Percentiles rank a stretch among this genome's conserved stretches.
Conservation (phyloP, 53 echinoderm and acorn worm species). For the Astropecten irregularis region DNA sequence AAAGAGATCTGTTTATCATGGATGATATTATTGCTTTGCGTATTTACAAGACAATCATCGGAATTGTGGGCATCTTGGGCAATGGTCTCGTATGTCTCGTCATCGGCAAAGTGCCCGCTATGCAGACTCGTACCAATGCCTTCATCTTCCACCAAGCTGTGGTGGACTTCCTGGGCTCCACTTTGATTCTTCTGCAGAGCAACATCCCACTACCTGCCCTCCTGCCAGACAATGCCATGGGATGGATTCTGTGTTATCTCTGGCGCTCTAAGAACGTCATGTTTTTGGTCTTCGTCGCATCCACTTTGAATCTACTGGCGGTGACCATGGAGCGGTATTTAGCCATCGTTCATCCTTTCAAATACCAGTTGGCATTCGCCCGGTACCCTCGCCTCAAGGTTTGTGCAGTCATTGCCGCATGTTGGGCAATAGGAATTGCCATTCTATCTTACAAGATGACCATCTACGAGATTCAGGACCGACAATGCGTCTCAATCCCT, state of each 20-base stretch:
- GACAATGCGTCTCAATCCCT: conserved; percentile 8
- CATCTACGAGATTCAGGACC: conserved; percentile 22
- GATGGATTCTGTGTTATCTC: conserved; percentile 72
- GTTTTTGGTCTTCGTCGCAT: conserved; percentile 71
- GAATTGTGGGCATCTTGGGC: conserved; percentile 60
- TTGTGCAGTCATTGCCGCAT: conserved; percentile 25
- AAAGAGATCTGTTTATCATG: too few relatives aligned
- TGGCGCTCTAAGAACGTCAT: conserved; percentile 77
- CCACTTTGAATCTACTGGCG: conserved; percentile 79
- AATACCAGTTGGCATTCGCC: conserved; percentile 70
- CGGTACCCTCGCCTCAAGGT: conserved; percentile 42
- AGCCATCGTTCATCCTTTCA: conserved; percentile 78
- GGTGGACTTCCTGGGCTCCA: conserved; percentile 74
- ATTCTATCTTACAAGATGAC: conserved; percentile 48
- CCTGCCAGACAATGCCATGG: conserved; percentile 21
- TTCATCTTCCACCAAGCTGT: conserved; percentile 87
- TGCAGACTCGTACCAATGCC: conserved; percentile 72
- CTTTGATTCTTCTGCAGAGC: conserved; percentile 57
- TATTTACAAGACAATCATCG: conserved; percentile 41
- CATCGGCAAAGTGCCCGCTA: conserved; percentile 48
- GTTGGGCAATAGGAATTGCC: conserved; percentile 67
- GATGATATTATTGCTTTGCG: conserved; percentile 23
- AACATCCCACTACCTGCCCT: conserved; percentile 16
- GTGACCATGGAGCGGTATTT: conserved; percentile 84
- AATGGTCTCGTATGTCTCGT: conserved; percentile 78